Conservation (phyloP, 1,140 invertebrate genomes). For the Linepithema humile region DNA sequence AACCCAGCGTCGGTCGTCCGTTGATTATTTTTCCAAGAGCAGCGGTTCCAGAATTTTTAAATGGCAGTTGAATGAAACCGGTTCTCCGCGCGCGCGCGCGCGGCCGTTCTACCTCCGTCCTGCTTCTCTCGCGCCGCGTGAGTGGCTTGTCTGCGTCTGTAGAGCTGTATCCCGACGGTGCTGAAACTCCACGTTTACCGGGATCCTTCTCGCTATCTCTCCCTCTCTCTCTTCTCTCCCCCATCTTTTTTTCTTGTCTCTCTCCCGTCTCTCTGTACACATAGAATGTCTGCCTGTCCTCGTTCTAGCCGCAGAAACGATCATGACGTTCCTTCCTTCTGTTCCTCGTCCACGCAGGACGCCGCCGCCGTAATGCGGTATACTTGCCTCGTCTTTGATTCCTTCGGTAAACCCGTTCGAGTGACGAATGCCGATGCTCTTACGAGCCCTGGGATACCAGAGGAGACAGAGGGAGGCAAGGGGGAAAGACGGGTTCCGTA, state of each 20-base stretch:
- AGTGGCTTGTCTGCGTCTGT: conserved; percentile 60
- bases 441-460: not conserved
- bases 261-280: not conserved
- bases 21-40: conserved; percentile 80
- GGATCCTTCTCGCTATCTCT: not conserved
- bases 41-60: conserved; percentile 77
- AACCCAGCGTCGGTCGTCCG: conserved; percentile 71
- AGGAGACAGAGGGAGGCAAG: not conserved
- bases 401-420: conserved; percentile 45
- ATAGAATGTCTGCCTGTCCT: conserved; percentile 15
- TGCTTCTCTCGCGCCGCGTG: conserved; percentile 29
- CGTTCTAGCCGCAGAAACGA: conserved; percentile 9
- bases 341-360: conserved; percentile 27
- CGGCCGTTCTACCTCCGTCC: conserved; percentile 11
- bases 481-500: conserved; percentile 1
- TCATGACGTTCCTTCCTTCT: conserved; percentile 36
- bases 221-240: not conserved
- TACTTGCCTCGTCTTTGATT: conserved; percentile 65
- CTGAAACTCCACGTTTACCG: conserved; percentile 39
- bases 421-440: conserved; percentile 54
- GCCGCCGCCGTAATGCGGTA: conserved; percentile 46
- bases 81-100: no score
- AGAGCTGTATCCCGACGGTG: conserved; percentile 49
- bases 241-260: not conserved
- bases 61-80: conserved; percentile 80